phyloP scores from a whole-genome alignment of 2,888 invertebrate genomes.

The Lamellibrachia satsuma region DNA sequence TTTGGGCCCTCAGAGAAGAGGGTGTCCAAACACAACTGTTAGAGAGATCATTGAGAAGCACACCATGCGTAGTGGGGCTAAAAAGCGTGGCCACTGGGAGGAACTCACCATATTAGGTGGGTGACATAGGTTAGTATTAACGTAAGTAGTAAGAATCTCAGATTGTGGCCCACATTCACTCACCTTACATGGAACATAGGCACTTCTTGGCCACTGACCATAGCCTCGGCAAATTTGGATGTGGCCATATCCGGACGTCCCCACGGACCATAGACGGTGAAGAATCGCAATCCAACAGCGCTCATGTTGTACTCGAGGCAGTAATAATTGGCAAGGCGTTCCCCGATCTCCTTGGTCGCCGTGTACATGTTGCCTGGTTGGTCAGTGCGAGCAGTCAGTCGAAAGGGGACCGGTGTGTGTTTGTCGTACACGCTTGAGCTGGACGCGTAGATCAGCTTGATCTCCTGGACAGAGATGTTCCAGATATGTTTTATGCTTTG shows the following conservation, averaged over 20 bases:
- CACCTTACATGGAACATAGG: conserved; percentile 39
- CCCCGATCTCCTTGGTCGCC: conserved; percentile 43
- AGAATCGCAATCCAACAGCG: conserved; percentile 41
- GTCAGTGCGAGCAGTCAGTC: conserved; percentile 32
- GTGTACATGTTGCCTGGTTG: conserved; percentile 44
- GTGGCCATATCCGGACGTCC: conserved; percentile 47
- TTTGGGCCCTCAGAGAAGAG: too few relatives aligned
- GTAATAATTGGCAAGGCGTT: conserved; percentile 40
- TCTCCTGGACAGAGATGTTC: conserved; percentile 24
- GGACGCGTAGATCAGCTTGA: conserved; percentile 43
- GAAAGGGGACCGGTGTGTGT: conserved; percentile 37
- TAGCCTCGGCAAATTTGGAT: conserved; percentile 41
- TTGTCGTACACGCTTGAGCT: conserved; percentile 46
- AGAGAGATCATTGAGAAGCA: too few relatives aligned
- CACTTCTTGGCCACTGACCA: conserved; percentile 33
- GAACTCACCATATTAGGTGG: too few relatives aligned
- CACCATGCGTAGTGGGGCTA: too few relatives aligned
- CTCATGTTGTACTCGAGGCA: conserved; percentile 34
- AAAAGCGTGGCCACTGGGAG: too few relatives aligned
- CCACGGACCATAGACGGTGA: conserved; percentile 48
- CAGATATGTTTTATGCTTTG: too few relatives aligned
- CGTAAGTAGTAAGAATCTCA: too few relatives aligned
- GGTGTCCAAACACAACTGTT: too few relatives aligned
- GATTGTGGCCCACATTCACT: background rate
- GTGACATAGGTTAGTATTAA: too few relatives aligned